Evolutionary conservation across 2,113 vertebrate genomes (phyloP).

Genomic region (Ibidorhyncha struthersii): DNA sequence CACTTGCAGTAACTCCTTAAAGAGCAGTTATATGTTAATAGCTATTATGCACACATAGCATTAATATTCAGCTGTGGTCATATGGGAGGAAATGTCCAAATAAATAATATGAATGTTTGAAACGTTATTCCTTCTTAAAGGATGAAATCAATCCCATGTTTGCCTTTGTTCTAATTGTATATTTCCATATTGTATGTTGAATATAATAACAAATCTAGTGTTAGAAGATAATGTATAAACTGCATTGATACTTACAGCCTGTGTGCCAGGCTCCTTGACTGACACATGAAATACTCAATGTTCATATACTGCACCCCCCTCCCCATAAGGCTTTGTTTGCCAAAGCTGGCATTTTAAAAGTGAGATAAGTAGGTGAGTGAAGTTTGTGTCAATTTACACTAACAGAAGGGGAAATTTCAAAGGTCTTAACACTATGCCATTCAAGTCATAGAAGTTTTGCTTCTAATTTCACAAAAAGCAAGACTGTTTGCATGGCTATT

Average conservation of each 20-base stretch:
- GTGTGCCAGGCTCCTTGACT: not conserved
- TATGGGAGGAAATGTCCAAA: not conserved
- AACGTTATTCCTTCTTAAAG: not conserved
- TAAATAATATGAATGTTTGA: not conserved
- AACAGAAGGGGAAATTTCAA: not conserved
- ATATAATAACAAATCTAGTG: not conserved
- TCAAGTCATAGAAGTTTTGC: not conserved
- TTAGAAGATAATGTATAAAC: not conserved
- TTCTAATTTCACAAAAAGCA: not conserved
- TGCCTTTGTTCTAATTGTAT: not conserved
- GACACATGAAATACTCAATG: not conserved
- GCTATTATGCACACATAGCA: not conserved
- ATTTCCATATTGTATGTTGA: not conserved
- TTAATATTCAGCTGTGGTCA: not conserved
- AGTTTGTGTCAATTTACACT: not conserved
- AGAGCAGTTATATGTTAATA: not conserved
- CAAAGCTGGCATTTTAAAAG: not conserved
- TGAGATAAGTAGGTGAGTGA: not conserved
- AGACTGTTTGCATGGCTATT: not conserved
- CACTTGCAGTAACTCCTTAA: not conserved
- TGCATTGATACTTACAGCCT: not conserved
- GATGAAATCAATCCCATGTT: not conserved
- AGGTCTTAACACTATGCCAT: not conserved
- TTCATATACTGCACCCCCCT: not conserved
- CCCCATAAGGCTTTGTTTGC: not conserved